phyloP scores from a whole-genome alignment of 2,888 invertebrate species.

The Megastigmus dorsalis region DNA sequence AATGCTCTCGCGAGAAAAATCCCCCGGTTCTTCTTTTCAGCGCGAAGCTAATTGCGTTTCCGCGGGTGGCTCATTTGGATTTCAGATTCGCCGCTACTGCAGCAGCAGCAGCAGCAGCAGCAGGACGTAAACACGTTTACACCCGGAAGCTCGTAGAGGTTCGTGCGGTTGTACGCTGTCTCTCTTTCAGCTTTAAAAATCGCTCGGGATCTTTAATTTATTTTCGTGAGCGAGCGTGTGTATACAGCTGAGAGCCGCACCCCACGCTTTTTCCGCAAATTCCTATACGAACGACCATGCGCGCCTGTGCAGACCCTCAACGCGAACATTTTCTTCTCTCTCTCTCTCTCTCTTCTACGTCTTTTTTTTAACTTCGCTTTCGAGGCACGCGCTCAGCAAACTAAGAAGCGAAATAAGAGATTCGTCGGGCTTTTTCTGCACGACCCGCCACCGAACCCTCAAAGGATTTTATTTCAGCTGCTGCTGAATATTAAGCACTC shows the following conservation, averaged over 20 bases:
- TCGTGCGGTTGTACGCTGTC: too few species aligned
- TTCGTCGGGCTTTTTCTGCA: not conserved
- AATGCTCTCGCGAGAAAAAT: too few species aligned
- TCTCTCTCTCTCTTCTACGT: not conserved
- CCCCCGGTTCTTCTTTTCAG: not conserved
- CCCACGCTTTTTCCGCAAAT: not conserved
- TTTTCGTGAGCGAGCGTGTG: too few species aligned
- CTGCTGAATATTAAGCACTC: not conserved
- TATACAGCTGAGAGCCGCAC: not conserved
- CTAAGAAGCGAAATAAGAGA: not conserved
- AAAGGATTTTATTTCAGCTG: not conserved
- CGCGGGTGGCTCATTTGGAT: slow-evolving; percentile 22
- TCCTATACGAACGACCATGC: too few species aligned
- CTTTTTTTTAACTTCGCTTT: not conserved
- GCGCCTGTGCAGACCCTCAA: too few species aligned
- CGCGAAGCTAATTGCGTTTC: slow-evolving; percentile 1
- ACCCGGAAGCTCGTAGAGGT: too few species aligned
- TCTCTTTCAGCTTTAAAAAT: not conserved
- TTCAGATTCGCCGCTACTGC: not conserved
- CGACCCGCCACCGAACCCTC: not conserved
- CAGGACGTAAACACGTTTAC: too few species aligned
- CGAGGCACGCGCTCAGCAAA: not conserved
- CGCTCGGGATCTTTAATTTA: too few species aligned
- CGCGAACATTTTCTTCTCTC: not conserved
- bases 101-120: not conserved